Evolutionary conservation across 1,140 invertebrate species (phyloP), one percentile per base, ranked within the genome.

Genomic region (Cephus cinctus): DNA sequence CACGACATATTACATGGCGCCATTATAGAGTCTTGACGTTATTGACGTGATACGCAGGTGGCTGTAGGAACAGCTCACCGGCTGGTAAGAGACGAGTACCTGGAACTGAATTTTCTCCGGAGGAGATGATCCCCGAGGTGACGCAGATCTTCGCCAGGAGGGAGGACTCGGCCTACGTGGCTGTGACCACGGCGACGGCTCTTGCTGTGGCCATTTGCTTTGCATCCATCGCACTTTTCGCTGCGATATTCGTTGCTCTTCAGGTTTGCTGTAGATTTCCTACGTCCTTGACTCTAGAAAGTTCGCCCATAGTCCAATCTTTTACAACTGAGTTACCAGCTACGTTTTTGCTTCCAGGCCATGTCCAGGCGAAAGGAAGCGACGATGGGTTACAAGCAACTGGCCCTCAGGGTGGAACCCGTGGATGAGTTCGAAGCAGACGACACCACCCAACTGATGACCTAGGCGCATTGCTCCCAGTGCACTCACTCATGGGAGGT

Each of bases 41-140:
- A 35, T 12, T 12, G 31, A 21, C 27, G 12, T 22, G 19, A 38
- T 47, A 22, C 40, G 0, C 52, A 86, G 85, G 83, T 55, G 81
- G 82, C 49, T 86, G 85, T 58, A 81, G 81, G 61, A 85, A 84
- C 58, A 83, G 83, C n/a, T 86, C 86, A 0, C 84, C 86, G 12
- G 85, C 85, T 19, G 86, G 86, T 15, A 88, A 89, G 61, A 76
- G 87, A n/a, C 78, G 86, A 32, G 88, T 87, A 34, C 82, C 85
- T 1, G 73, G 83, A 53, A 72, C 72, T 9, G 78, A 82, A 54
- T 79, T 81, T 58, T 66, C 69, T 15, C 49, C 67, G 57, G 66
- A 75, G 42, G 64, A 55, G 47, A 68, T 57, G 20, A 72, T 43
- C 53, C 60, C 43, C 72, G 48, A 52, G 69, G 49, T 69, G 69